phyloP scores from a whole-genome alignment of 2,888 invertebrate species.

The Amblyteles armatorius region DNA sequence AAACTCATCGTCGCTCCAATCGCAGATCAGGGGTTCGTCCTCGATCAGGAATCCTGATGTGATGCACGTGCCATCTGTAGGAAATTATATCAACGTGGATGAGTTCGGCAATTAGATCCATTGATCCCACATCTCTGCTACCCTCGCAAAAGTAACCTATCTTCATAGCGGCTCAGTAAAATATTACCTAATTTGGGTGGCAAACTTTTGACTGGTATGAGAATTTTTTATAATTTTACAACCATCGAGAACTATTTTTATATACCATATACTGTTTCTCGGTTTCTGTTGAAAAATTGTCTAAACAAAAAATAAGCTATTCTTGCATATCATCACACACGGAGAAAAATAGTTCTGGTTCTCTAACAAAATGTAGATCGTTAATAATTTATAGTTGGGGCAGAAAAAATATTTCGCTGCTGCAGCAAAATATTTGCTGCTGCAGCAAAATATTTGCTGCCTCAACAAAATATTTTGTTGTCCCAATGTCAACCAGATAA shows the following conservation, averaged over 20 bases:
- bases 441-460: too few species aligned
- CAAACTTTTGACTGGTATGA: not conserved
- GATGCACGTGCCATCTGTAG: conserved; percentile 79
- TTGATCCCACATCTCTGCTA: not conserved
- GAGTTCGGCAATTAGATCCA: not conserved
- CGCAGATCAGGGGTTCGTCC: conserved; percentile 74
- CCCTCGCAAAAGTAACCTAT: not conserved
- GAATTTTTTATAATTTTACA: not conserved
- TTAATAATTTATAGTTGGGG: too few species aligned
- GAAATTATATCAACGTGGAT: conserved; percentile 3
- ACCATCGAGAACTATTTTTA: not conserved
- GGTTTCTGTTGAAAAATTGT: not conserved
- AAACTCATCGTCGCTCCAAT: conserved; percentile 79
- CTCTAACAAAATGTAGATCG: not conserved
- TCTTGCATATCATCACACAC: not conserved
- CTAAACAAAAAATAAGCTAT: not conserved
- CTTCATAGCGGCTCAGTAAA: not conserved
- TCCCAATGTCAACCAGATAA: too few species aligned
- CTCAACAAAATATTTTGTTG: too few species aligned
- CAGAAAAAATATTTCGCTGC: too few species aligned
- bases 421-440: too few species aligned
- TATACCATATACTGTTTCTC: too few species aligned
- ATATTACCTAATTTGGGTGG: not conserved
- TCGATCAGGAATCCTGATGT: conserved; percentile 76
- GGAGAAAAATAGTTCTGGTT: not conserved